phyloP scores from a whole-genome alignment of 2,113 vertebrate genomes.

The Pterocles burchelli region DNA sequence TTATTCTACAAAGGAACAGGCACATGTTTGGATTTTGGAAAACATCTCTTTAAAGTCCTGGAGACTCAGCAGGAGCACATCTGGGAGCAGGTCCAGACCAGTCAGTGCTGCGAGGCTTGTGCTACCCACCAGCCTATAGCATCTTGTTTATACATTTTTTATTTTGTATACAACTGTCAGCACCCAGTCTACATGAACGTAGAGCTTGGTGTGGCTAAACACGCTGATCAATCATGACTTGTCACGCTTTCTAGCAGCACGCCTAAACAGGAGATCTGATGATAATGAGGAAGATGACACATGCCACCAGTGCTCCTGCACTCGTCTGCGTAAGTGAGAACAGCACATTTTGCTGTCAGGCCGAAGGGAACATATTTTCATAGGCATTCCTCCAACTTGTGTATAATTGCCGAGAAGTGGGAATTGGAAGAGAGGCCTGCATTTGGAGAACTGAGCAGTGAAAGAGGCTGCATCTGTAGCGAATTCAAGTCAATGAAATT shows the following conservation, averaged over 20 bases:
- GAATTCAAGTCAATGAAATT: neutral
- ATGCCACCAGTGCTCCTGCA: slow-evolving; percentile 38
- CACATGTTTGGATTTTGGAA: neutral
- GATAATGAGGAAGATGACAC: slow-evolving; percentile 53
- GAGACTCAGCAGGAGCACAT: neutral
- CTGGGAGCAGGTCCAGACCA: neutral
- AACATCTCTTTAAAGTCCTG: neutral
- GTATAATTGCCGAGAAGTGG: slow-evolving; percentile 59
- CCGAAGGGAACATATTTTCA: slow-evolving; percentile 58
- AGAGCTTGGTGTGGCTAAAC: neutral
- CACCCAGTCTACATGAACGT: neutral
- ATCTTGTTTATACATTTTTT: neutral
- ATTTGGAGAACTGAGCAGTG: slow-evolving; percentile 16
- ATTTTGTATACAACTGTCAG: slow-evolving; percentile 24
- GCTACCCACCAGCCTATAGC: neutral
- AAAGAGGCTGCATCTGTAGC: slow-evolving; percentile 48
- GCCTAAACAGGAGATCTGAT: neutral
- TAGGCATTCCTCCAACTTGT: slow-evolving; percentile 65
- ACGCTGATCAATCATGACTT: neutral
- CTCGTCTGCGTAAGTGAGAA: slow-evolving; percentile 54
- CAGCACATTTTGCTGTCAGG: slow-evolving; percentile 66
- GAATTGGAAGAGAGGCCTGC: slow-evolving; percentile 39
- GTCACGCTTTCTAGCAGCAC: neutral
- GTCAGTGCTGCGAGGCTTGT: neutral
- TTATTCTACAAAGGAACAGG: neutral